Percentiles rank a stretch among this genome's conserved stretches.
Conservation (phyloP, 2,888 invertebrate species). For the Zygaena filipendulae region DNA sequence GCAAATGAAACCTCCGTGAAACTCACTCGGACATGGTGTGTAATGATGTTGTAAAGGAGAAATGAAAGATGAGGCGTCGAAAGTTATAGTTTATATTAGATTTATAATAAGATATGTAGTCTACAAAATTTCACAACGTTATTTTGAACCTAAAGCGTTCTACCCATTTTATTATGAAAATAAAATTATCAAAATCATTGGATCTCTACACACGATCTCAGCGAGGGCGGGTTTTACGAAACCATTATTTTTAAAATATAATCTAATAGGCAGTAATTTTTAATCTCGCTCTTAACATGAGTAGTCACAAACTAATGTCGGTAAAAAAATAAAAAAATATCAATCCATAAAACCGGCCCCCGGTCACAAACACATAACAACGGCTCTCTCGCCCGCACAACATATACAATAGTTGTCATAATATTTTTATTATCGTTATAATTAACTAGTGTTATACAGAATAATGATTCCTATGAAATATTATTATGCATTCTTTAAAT, state of each 20-base stretch:
- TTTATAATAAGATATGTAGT: slow-evolving; percentile 70
- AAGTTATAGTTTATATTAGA: slow-evolving; percentile 70
- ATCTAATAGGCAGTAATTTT: slow-evolving; percentile 64
- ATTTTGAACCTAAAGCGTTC: slow-evolving; percentile 68
- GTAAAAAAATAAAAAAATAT: slow-evolving; percentile 70
- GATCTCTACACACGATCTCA: slow-evolving; percentile 57
- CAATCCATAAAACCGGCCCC: slow-evolving; percentile 61
- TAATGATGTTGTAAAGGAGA: too few species aligned
- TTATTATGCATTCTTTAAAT: slow-evolving; percentile 70
- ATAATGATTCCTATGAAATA: slow-evolving; percentile 71
- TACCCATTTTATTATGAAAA: slow-evolving; percentile 68
- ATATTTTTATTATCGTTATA: slow-evolving; percentile 65
- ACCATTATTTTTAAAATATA: slow-evolving; percentile 67
- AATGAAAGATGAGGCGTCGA: slow-evolving; percentile 55
- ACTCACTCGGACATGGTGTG: too few species aligned
- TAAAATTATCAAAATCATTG: slow-evolving; percentile 66
- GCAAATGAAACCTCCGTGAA: too few species aligned
- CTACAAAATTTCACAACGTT: slow-evolving; percentile 70
- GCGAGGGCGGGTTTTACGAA: slow-evolving; percentile 58
- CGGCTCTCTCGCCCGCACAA: slow-evolving; percentile 33
- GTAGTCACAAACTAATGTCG: slow-evolving; percentile 65
- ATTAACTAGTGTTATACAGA: slow-evolving; percentile 71
- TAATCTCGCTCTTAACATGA: slow-evolving; percentile 56
- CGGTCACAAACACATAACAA: slow-evolving; percentile 41
- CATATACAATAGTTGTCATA: slow-evolving; percentile 43